Evolutionary conservation across 92 coral and sea anemone species (phyloP).

Genomic region (Parazoanthus swiftii): DNA sequence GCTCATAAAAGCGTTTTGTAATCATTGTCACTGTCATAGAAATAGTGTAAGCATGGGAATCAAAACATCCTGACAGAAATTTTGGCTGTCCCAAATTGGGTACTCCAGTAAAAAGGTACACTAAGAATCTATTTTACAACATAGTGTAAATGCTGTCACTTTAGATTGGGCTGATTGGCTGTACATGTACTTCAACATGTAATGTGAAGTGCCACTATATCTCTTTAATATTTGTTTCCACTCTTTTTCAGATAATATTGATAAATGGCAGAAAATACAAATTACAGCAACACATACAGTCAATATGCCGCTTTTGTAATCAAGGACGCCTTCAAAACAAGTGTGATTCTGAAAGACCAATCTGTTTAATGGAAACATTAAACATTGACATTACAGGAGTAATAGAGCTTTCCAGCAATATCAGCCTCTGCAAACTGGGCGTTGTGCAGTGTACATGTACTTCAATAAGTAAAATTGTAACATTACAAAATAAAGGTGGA

Average conservation of each 20-base stretch:
- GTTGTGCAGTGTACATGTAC: constrained; percentile 15
- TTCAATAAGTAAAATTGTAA: constrained; percentile 10
- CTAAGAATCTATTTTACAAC: no score
- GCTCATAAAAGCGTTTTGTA: no score
- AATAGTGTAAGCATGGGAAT: no score
- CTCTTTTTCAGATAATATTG: constrained; percentile 7
- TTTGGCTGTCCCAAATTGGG: no score
- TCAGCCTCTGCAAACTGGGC: constrained; percentile 16
- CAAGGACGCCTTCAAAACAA: background rate
- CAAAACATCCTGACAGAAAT: no score
- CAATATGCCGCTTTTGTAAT: background rate
- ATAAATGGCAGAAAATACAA: constrained; percentile 1
- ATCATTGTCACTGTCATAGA: no score
- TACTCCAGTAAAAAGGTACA: no score
- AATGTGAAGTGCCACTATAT: background rate
- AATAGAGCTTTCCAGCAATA: constrained; percentile 9
- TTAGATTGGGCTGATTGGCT: no score
- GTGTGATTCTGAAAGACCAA: constrained; percentile 10
- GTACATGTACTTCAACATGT: no score
- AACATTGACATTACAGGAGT: constrained; percentile 7
- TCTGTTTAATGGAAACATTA: background rate
- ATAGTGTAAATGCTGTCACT: no score
- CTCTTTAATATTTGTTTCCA: constrained; percentile 11
- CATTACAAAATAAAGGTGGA: constrained; percentile 7
- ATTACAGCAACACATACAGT: constrained; percentile 2